These are phyloP conservation scores for Cyclophora punctaria DNA, from an alignment of 2,888 invertebrate genomes.

Conservation along the genomic window DNA sequence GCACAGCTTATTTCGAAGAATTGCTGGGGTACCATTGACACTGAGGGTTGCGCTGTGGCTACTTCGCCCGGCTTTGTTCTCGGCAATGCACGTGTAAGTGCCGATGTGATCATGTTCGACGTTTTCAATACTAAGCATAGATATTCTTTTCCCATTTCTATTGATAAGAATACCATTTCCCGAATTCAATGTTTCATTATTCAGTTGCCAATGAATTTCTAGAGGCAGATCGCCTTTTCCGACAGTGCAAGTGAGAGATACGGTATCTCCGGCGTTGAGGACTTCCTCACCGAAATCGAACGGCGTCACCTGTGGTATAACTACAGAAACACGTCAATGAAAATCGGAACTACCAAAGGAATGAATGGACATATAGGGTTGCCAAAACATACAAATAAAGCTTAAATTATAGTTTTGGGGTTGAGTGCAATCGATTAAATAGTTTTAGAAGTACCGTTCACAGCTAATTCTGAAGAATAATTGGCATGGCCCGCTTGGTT, in stretches of 20 bases:
- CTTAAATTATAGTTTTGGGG: slow-evolving; percentile 10
- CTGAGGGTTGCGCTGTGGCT: slow-evolving; percentile 78
- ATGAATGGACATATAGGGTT: no score
- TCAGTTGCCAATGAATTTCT: slow-evolving; percentile 82
- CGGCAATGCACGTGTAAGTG: slow-evolving; percentile 77
- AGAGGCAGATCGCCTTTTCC: slow-evolving; percentile 83
- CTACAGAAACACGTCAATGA: slow-evolving; percentile 47
- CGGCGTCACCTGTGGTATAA: slow-evolving; percentile 85
- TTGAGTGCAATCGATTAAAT: slow-evolving; percentile 7
- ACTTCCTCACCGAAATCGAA: slow-evolving; percentile 85
- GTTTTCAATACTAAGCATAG: slow-evolving; percentile 79
- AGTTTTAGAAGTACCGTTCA: slow-evolving; percentile 77
- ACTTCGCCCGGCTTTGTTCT: slow-evolving; percentile 79
- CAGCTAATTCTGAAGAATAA: slow-evolving; percentile 78
- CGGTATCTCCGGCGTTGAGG: slow-evolving; percentile 82
- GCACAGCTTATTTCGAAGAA: not conserved
- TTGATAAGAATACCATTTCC: slow-evolving; percentile 76
- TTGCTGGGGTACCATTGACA: slow-evolving; percentile 77
- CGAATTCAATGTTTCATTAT: slow-evolving; percentile 68
- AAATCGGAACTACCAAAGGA: no score
- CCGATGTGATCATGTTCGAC: slow-evolving; percentile 77
- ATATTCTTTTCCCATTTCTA: slow-evolving; percentile 78
- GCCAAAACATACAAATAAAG: not conserved
- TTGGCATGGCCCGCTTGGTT: slow-evolving; percentile 81
- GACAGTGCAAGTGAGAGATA: slow-evolving; percentile 80